phyloP scores from a whole-genome alignment of 2,888 invertebrate genomes.

The Acrocyrtus sp. region DNA sequence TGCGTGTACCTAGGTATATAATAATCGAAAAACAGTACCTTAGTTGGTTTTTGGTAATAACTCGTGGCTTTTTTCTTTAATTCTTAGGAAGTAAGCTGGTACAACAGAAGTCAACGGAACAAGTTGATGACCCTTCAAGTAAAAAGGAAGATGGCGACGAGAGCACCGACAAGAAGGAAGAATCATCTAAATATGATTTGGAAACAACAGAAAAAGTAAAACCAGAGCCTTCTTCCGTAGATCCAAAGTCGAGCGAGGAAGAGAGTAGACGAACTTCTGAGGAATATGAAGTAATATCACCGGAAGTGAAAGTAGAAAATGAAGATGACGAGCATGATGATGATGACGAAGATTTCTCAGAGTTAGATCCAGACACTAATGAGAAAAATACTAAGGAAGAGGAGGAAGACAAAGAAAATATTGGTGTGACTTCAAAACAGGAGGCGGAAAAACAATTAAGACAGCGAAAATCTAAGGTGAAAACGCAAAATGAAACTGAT shows the following conservation, averaged over 20 bases:
- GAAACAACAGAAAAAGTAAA: background rate
- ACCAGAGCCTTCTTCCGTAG: conserved; percentile 4
- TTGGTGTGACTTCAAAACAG: conserved; percentile 18
- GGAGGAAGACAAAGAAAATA: conserved; percentile 31
- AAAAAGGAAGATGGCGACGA: background rate
- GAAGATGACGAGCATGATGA: conserved; percentile 30
- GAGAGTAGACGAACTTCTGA: conserved; percentile 44
- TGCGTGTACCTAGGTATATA: background rate
- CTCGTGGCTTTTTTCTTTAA: conserved; percentile 11
- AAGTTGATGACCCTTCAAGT: conserved; percentile 3
- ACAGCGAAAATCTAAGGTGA: conserved; percentile 4
- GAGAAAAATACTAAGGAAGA: conserved; percentile 14
- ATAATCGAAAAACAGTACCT: background rate
- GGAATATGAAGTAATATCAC: conserved; percentile 51
- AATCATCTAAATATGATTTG: background rate
- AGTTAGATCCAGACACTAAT: conserved; percentile 25
- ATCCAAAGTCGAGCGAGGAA: background rate
- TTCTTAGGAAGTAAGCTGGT: conserved; percentile 32
- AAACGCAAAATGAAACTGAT: background rate
- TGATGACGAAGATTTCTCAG: conserved; percentile 35
- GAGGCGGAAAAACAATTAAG: conserved; percentile 24
- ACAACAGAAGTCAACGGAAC: background rate
- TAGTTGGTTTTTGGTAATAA: background rate
- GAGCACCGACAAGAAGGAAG: background rate
- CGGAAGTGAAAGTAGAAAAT: conserved; percentile 7